Base-by-base conservation (phyloP, 2,113 vertebrate species). In the human (Homo sapiens) region DNA sequence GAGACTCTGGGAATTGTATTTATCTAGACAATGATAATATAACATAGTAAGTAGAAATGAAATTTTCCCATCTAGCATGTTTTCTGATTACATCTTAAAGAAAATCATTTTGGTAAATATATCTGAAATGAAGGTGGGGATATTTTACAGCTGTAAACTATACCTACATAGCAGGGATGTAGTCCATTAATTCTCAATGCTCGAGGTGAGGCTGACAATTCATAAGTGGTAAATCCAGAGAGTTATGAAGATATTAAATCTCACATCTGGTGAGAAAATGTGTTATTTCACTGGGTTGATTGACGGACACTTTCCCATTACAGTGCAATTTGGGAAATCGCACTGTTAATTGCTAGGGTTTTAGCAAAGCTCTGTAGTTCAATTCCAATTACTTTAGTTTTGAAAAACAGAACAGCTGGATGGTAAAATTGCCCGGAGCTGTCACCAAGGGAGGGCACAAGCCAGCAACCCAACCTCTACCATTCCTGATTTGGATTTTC, bases 231-330 rank as follows among this genome's bases (percentile, higher is more conserved):
- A 98, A 98, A 96, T 98, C 52, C 95, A 75, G 97, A 98, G 95
- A 95, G 97, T 98, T 98, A 98, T 97, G 97, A 98, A 98, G 97
- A 94, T 98, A 97, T 96, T 98, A 98, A 98, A 98, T 97, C 97
- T 98, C 97, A 98, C 97, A 97, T 98, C 97, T 98, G 97, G 98
- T 97, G 97, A 98, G 91, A 97, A 97, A 98, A 97, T 97, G 93
- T 98, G 97, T 97, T 98, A 96, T 97, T 97, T 97, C 97, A 87
- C 97, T 92, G 90, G 85, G 82, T 89, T 98, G 97, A 98, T 97
- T 97, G 97, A 98, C 97, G 94, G 97, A 92, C 95, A 97, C 86
- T 97, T 98, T 94, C 95, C 95, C 94, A 97, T 97, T 98, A 96
- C 95, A 95, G 94, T 94, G 97, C 91, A 97, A 89, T 98, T 97